Evolutionary conservation across 2,113 vertebrate genomes (phyloP).

Genomic region (Rhegmatorhina hoffmannsi): DNA sequence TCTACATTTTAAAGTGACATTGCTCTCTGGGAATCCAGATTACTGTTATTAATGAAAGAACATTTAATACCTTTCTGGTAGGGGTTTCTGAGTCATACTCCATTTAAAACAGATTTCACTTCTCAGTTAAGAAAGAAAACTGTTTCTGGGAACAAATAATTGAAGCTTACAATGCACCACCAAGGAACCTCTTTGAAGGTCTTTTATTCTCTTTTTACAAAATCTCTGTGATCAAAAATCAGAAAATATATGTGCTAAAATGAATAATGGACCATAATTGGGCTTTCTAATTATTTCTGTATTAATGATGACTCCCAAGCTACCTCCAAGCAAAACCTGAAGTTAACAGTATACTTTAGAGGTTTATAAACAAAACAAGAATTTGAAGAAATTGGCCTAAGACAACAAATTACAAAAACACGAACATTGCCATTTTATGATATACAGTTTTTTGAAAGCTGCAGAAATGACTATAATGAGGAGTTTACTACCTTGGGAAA

Average conservation of each 20-base stretch:
- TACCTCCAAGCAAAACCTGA: neutral
- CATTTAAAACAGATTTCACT: constrained; percentile 51
- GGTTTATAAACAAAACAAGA: constrained; percentile 14
- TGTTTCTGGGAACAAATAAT: constrained; percentile 64
- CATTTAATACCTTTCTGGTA: constrained; percentile 68
- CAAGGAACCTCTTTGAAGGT: constrained; percentile 15
- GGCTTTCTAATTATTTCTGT: neutral
- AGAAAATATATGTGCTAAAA: constrained; percentile 42
- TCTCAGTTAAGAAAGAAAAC: constrained; percentile 29
- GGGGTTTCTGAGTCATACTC: constrained; percentile 60
- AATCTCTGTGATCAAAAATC: constrained; percentile 39
- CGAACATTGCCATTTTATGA: neutral
- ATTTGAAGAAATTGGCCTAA: neutral
- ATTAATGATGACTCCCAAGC: constrained; percentile 13
- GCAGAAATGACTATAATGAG: neutral
- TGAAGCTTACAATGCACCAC: constrained; percentile 61
- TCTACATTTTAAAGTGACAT: constrained; percentile 63
- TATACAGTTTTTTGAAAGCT: neutral
- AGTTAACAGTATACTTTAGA: constrained; percentile 12
- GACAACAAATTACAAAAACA: neutral
- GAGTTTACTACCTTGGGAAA: neutral
- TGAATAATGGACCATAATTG: constrained; percentile 28
- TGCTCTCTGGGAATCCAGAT: constrained; percentile 51
- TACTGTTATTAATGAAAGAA: constrained; percentile 72
- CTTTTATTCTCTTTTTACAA: constrained; percentile 64